Evolutionary conservation across 1,140 invertebrate genomes (phyloP), one percentile per base, ranked within the genome.

Genomic region (Ylistrum balloti): DNA sequence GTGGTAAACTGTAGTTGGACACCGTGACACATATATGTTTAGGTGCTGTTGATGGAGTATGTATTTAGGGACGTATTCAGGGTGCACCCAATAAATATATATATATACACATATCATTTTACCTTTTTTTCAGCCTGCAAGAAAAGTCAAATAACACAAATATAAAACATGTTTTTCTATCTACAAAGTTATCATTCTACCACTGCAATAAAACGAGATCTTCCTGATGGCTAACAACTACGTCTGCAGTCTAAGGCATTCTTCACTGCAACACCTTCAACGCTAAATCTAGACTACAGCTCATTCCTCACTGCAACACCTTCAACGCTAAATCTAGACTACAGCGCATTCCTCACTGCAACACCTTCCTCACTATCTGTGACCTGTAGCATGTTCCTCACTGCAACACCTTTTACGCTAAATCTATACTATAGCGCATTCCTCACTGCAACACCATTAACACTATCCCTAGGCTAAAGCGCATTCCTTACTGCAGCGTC

Each of bases 111-210:
- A 48, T 11, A 74, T 28, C 22, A 74, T 28, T 74, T 74, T 74
- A 74, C 56, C 56, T 74, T 11, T 74, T 74, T 74, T 74, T 74
- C 56, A 74, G 28, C 56, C 56, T 74, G 56, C 17, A 74, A 74
- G n/a, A 74, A 74, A 74, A 74, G 56, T 74, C 56, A 74, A 74
- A 74, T 17, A 74, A 74, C 56, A 74, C 56, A n/a, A 74, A 74
- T 74, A 28, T 28, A 74, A 74, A 28, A 74, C 56, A 74, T n/a
- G 28, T 17, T 3, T 11, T 28, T 74, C 22, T 28, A 74, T 28
- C 56, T 74, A 74, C 56, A 74, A n/a, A n/a, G n/a, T n/a, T 17
- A 0, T 28, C 9, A n/a, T 74, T 3, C 22, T 74, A 74, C 15
- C 56, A 74, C 56, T 74, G 56, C 56, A 74, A 74, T 5, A 28